Percentiles rank a stretch among this genome's conserved stretches.
Conservation (phyloP, 2,113 vertebrate species). For the Ancistrus triradiatus region DNA sequence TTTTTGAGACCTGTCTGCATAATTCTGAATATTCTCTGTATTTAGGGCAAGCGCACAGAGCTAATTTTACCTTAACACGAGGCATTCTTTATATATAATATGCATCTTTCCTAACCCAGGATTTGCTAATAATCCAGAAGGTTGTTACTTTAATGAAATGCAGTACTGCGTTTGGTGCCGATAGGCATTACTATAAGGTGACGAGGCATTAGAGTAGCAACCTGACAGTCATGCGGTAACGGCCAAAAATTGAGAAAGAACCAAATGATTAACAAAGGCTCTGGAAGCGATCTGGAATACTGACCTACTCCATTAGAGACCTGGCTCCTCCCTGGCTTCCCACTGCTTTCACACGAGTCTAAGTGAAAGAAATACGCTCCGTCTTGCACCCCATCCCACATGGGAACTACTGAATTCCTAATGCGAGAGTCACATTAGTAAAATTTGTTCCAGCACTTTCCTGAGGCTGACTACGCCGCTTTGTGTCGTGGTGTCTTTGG, state of each 20-base stretch:
- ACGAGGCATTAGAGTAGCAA: slow-evolving; percentile 56
- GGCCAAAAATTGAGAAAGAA: slow-evolving; percentile 39
- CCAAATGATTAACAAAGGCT: no score
- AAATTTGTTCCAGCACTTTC: slow-evolving; percentile 26
- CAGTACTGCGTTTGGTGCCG: no score
- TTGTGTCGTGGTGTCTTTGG: slow-evolving; percentile 34
- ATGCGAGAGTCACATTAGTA: slow-evolving; percentile 19
- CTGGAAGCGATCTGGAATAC: no score
- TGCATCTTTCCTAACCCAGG: slow-evolving; percentile 29
- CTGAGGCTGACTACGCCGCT: slow-evolving; percentile 26
- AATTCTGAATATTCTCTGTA: slow-evolving; percentile 63
- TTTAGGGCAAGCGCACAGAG: slow-evolving; percentile 56
- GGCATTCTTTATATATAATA: slow-evolving; percentile 40
- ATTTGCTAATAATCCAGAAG: slow-evolving; percentile 41
- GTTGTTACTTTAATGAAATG: slow-evolving; percentile 54
- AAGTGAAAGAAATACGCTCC: slow-evolving; percentile 6
- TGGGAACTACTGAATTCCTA: slow-evolving; percentile 22
- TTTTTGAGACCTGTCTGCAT: slow-evolving; percentile 63
- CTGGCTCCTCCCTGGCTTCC: no score
- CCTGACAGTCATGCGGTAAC: slow-evolving; percentile 60
- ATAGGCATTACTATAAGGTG: no score
- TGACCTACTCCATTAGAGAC: no score
- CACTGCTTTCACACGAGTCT: background rate
- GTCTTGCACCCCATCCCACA: slow-evolving; percentile 9
- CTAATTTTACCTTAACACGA: slow-evolving; percentile 8